A percentile compares a stretch with the other conserved stretches of the same genome.
These are phyloP conservation scores for Anthonomus grandis DNA, from an alignment of 1,140 invertebrate species.

Conservation along the genomic window DNA sequence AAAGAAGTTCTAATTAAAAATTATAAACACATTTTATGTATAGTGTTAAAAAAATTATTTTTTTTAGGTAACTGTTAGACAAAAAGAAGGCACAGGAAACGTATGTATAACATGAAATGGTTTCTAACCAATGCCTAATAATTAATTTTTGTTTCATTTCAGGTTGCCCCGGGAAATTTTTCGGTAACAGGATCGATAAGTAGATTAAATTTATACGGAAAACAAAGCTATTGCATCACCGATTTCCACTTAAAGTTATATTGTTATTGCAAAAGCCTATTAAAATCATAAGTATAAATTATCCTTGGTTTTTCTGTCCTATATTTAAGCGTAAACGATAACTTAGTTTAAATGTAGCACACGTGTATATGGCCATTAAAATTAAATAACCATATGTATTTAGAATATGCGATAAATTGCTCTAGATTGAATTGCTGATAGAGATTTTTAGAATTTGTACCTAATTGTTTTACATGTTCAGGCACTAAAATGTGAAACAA, in stretches of 20 bases:
- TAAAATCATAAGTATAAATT: background rate
- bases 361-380: background rate
- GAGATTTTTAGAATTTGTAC: too few species aligned
- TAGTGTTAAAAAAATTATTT: background rate
- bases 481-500: too few species aligned
- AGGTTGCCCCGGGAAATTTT: background rate
- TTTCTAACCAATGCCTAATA: background rate
- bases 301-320: background rate
- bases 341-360: background rate
- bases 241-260: slow-evolving; percentile 73
- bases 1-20: background rate
- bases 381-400: too few species aligned
- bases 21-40: background rate
- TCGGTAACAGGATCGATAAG: slow-evolving; percentile 64
- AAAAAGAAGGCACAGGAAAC: slow-evolving; percentile 9
- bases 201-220: slow-evolving; percentile 77
- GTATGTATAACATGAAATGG: background rate
- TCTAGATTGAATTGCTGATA: too few species aligned
- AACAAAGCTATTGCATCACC: slow-evolving; percentile 73
- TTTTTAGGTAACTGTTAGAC: slow-evolving; percentile 28
- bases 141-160: background rate
- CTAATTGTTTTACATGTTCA: slow-evolving; percentile 1
- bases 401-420: too few species aligned
- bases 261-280: slow-evolving; percentile 62
- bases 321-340: background rate